Evolutionary conservation across 2,797 vertebrate species (phyloP).

Genomic region (Poecilia wingei): DNA sequence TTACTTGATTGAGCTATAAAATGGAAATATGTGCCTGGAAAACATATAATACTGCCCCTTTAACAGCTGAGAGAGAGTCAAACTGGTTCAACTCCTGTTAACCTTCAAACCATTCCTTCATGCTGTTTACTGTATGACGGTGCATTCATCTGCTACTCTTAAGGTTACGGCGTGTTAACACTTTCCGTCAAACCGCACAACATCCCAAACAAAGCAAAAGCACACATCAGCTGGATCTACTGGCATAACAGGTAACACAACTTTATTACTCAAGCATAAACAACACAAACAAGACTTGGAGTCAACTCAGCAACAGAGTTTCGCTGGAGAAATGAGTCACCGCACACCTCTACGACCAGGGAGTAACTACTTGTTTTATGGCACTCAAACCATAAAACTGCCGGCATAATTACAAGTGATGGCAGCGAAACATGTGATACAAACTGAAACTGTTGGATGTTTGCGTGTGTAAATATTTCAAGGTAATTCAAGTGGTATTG

Average conservation of each 20-base stretch:
- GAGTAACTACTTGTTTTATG: constrained; percentile 25
- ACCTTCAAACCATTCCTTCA: neutral
- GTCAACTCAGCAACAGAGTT: constrained; percentile 64
- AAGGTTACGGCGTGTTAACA: constrained; percentile 43
- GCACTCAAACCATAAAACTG: constrained; percentile 14
- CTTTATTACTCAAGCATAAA: constrained; percentile 37
- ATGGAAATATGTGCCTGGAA: too few relatives aligned
- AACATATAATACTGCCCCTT: too few relatives aligned
- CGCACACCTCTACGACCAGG: constrained; percentile 30
- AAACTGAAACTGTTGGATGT: constrained; percentile 36
- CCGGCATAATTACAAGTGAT: constrained; percentile 8
- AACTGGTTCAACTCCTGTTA: neutral
- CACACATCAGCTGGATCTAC: constrained; percentile 44
- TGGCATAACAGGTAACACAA: constrained; percentile 71
- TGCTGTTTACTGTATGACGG: constrained; percentile 6
- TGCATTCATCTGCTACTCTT: constrained; percentile 17
- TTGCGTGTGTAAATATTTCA: constrained; percentile 22
- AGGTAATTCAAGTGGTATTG: neutral
- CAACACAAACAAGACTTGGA: constrained; percentile 31
- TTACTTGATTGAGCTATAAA: too few relatives aligned
- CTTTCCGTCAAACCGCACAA: constrained; percentile 49
- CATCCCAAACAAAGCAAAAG: constrained; percentile 46
- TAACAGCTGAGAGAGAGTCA: neutral
- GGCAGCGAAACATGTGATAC: constrained; percentile 12
- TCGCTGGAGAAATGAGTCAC: constrained; percentile 56